Base-by-base conservation (phyloP, 2,113 vertebrate genomes). In the Xenopus laevis region DNA sequence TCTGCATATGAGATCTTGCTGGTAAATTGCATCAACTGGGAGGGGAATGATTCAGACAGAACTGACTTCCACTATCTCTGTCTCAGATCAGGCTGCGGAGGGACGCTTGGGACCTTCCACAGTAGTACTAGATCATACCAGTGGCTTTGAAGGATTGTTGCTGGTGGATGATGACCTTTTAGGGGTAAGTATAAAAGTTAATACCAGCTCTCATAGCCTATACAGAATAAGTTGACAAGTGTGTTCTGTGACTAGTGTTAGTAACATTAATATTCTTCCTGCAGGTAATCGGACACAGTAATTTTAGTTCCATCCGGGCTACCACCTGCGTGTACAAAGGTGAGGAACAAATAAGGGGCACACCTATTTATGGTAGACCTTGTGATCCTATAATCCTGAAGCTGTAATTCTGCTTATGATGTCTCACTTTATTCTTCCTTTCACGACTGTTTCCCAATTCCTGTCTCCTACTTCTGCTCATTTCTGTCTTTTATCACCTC, bases 291-390 rank as follows among this genome's bases (percentile, higher is more conserved):
- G 97, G 96, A 15, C 97, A 98, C 87, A 99, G 97, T 82, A 99
- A 99, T 86, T 99, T 99, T 72, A 98, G 97, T 78, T 98, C 97
- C 67, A 99, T 98, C 85, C 93, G 97, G 79, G 95, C 97, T 27
- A 96, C 97, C 0, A 98, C 95, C 0, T 99, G 97, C 0, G 95
- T 98, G 0, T 98, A 90, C 78, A 98, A 94, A 95, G 97, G 97
- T 99, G 86, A 90, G 84, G 47, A 21, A 62, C 13, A 30, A 62
- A 13, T 13, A 50, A 50, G 33, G 33, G 33, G 33, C 33, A 40
- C 33, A 40, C 33, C 33, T 7, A 9, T 40, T 40, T 40, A 9
- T 40, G 8, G 8, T 9, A 40, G 3, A 40, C 6, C 33, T 9
- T 40, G 33, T 40, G 6, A 40, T 40, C 33, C 33, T 40, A 40